phyloP scores from a whole-genome alignment of 2,113 vertebrate genomes.

The Lepisosteus osseus region DNA sequence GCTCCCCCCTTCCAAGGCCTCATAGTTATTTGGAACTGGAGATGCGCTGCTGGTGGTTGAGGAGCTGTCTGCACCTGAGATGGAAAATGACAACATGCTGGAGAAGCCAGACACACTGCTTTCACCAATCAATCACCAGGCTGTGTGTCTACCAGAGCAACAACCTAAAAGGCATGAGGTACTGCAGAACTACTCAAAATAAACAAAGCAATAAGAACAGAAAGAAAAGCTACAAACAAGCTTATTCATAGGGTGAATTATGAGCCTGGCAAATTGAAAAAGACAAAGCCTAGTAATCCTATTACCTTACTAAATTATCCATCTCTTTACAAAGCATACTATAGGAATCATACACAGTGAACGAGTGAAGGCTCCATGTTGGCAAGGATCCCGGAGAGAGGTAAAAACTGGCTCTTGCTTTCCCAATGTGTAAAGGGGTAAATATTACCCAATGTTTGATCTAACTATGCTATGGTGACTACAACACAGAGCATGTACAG shows the following conservation, averaged over 20 bases:
- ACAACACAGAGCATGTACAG: no score
- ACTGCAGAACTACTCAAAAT: not conserved
- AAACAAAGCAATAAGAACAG: not conserved
- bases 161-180: not conserved
- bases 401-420: no score
- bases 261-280: no score
- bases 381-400: no score
- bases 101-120: not conserved
- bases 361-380: no score
- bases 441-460: no score
- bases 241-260: not conserved
- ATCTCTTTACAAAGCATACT: no score
- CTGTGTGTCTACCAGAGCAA: not conserved
- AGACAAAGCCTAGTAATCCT: no score
- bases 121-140: not conserved
- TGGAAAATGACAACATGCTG: slow-evolving; percentile 1
- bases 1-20: slow-evolving; percentile 86
- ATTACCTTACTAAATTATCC: no score
- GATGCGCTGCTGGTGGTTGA: slow-evolving; percentile 90
- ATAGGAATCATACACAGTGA: no score
- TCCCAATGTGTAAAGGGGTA: no score
- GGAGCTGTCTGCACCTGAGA: slow-evolving; percentile 84
- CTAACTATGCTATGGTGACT: no score
- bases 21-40: slow-evolving; percentile 85
- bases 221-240: not conserved